Evolutionary conservation across 2,797 vertebrate genomes (phyloP), one percentile per base, ranked within the genome.

Genomic region (Toxotes lorentzi): DNA sequence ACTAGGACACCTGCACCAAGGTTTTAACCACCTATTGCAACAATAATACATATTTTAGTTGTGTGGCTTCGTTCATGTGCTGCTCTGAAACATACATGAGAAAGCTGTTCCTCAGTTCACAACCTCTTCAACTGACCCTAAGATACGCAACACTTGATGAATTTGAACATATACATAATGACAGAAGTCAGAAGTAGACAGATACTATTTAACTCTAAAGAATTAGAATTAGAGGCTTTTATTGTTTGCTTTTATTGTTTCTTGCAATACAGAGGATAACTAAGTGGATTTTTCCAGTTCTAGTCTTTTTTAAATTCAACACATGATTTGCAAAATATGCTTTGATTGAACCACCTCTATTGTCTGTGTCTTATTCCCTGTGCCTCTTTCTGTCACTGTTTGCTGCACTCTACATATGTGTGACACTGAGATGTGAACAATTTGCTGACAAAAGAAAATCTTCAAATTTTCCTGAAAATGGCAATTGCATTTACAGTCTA

Each of bases 401-500:
- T 59, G 53, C 51, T 51, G 72, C 53, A 48, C 8, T 27, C 9
- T n/a, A 53, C 66, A 68, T 58, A 27, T 70, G 59, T 81, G 43
- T 51, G 54, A 82, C 79, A 69, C 2, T 61, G 78, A 71, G 54
- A 76, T 79, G 73, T 57, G 63, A 86, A 79, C 51, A 85, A 72
- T 70, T 69, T 30, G 58, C 1, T 40, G 24, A 34, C 35, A 27
- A 19, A 35, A 12, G 1, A 1, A 6, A 59, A 58, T n/a, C 27
- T 17, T 24, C 27, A 24, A 48, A 24, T 66, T 73, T 45, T 61
- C 58, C 23, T 2, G 27, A 70, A 76, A 68, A 68, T 64, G 35
- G 76, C 72, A 81, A 71, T 64, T 57, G 17, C 56, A 41, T 67
- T 74, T 24, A 72, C 32, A n/a, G 17, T 34, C 16, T 47, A 60